Conservation (phyloP, 2,797 vertebrate genomes). For the Danio tinwini region DNA sequence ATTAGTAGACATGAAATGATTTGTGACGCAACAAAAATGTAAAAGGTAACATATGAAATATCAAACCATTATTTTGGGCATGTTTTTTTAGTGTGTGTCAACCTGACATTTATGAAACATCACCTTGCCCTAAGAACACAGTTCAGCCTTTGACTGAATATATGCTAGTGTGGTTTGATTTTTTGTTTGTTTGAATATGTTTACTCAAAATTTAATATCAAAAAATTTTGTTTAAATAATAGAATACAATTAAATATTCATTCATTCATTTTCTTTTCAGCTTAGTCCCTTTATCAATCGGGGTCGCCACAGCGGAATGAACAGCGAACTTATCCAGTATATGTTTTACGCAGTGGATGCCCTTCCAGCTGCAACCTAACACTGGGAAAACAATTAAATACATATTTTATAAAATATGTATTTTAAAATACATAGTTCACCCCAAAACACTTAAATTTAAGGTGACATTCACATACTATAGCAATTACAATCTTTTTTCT, state of each 20-base stretch:
- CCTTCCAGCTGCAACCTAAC: no score
- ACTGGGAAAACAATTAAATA: no score
- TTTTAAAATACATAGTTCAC: no score
- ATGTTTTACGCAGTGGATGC: no score
- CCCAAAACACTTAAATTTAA: no score
- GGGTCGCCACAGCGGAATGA: no score
- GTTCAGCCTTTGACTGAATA: slow-evolving; percentile 6
- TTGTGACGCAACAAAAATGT: not conserved
- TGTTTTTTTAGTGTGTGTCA: not conserved
- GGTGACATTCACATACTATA: no score
- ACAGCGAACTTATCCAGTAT: no score
- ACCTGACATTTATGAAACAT: slow-evolving; percentile 15
- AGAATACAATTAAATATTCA: not conserved
- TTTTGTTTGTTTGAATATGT: not conserved
- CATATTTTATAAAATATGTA: no score
- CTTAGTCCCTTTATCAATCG: no score
- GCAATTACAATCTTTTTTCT: no score
- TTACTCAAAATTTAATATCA: not conserved
- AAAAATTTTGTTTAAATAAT: slow-evolving; percentile 5
- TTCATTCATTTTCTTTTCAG: no score
- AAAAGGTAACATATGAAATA: not conserved
- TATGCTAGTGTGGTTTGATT: not conserved
- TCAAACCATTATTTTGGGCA: not conserved
- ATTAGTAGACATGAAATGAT: not conserved
- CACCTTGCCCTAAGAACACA: not conserved